Percentiles rank a stretch among this genome's conserved stretches.
Conservation (phyloP, 2,888 invertebrate species). For the Luperina nickerlii region DNA sequence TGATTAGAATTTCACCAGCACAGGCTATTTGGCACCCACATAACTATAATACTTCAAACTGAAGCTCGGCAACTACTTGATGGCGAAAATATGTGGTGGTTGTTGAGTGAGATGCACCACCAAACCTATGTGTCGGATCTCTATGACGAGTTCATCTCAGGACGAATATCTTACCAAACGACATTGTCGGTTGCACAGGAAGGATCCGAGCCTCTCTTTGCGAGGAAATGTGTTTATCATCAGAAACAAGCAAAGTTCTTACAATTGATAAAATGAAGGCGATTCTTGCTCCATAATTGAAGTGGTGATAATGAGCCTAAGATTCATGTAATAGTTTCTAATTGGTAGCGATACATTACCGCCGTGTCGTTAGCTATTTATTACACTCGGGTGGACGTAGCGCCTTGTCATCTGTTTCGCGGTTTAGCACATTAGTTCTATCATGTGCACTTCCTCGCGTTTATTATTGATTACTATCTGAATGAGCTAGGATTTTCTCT, state of each 20-base stretch:
- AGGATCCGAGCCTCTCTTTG: not conserved
- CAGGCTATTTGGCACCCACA: not conserved
- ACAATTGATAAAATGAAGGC: not conserved
- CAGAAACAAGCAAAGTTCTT: not conserved
- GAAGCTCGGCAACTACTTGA: no score
- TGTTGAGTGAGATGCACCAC: no score
- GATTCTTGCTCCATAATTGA: constrained; percentile 8
- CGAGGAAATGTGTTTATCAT: not conserved
- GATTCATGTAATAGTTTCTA: constrained; percentile 58
- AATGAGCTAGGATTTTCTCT: constrained; percentile 12
- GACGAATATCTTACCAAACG: not conserved
- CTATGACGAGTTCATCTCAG: no score
- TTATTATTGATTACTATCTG: constrained; percentile 58
- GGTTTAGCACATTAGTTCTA: constrained; percentile 64
- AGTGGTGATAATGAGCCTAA: constrained; percentile 22
- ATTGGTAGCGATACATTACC: constrained; percentile 58
- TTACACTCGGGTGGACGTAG: constrained; percentile 54
- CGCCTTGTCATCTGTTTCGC: constrained; percentile 58
- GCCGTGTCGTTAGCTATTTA: constrained; percentile 58
- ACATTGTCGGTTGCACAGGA: not conserved
- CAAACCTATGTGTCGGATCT: no score
- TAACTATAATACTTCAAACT: no score
- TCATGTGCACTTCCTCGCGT: constrained; percentile 68
- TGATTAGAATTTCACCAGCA: not conserved
- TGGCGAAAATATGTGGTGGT: not conserved